A percentile compares a stretch with the other conserved stretches of the same genome.
phyloP scores from a whole-genome alignment of 2,113 vertebrate genomes.

The Castor canadensis region DNA sequence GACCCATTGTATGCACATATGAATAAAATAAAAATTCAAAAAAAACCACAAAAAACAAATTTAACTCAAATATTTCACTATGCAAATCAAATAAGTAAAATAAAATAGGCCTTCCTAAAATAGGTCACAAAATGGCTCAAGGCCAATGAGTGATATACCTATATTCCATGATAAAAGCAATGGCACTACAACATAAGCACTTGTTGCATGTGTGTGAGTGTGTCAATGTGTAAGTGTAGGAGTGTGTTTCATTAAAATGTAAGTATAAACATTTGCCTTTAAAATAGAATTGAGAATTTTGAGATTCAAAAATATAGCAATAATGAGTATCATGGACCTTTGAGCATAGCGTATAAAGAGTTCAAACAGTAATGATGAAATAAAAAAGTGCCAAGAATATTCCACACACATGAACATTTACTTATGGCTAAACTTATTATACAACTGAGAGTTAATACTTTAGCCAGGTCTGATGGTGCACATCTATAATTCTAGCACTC shows the following conservation, averaged over 20 bases:
- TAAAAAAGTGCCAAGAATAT: slow-evolving; percentile 25
- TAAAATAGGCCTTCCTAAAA: too few species aligned
- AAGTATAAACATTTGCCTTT: slow-evolving; percentile 33
- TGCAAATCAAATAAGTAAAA: too few species aligned
- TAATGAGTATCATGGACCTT: not conserved
- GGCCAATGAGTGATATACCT: not conserved
- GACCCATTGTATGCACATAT: too few species aligned
- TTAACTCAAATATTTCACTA: too few species aligned
- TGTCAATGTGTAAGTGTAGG: not conserved
- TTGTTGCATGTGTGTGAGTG: not conserved
- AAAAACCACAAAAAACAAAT: too few species aligned
- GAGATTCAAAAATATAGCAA: slow-evolving; percentile 24
- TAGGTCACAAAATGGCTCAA: too few species aligned
- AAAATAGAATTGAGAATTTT: slow-evolving; percentile 15
- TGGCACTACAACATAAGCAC: not conserved
- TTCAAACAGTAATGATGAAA: slow-evolving; percentile 25
- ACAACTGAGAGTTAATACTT: slow-evolving; percentile 29
- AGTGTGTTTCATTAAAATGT: not conserved
- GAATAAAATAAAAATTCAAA: too few species aligned
- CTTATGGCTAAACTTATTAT: not conserved
- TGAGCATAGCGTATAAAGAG: not conserved
- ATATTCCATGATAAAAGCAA: not conserved
- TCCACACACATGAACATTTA: not conserved
- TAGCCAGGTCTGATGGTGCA: too few species aligned
- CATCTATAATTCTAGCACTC: too few species aligned